These are phyloP conservation scores for Euphydryas editha DNA, from an alignment of 2,888 invertebrate genomes.

Conservation along the genomic window DNA sequence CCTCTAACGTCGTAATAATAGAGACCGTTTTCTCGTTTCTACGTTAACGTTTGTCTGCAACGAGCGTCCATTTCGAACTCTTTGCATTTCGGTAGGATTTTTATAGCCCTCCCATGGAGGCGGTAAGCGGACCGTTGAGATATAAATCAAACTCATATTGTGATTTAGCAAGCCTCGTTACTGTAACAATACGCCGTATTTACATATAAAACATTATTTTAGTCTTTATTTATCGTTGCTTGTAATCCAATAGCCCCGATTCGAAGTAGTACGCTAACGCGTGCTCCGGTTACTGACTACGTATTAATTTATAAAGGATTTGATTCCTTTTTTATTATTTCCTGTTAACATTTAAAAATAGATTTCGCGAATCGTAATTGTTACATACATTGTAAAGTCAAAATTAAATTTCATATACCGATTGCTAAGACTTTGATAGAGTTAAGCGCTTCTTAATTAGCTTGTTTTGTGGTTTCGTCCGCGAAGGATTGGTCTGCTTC, in stretches of 20 bases:
- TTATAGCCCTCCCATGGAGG: constrained; percentile 80
- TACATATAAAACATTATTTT: constrained; percentile 83
- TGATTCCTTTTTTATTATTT: constrained; percentile 48
- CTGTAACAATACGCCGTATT: constrained; percentile 84
- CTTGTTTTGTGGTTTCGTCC: background rate
- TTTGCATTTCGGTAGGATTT: constrained; percentile 60
- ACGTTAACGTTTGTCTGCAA: constrained; percentile 13
- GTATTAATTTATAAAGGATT: constrained; percentile 67
- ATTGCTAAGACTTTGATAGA: background rate
- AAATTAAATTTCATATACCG: background rate
- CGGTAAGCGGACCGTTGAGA: constrained; percentile 77
- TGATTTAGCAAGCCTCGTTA: constrained; percentile 86
- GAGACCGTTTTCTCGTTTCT: constrained; percentile 21
- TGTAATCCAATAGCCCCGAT: constrained; percentile 65
- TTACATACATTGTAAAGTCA: background rate
- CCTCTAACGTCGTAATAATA: constrained; percentile 29
- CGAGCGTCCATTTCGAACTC: constrained; percentile 40
- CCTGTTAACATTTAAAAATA: constrained; percentile 34
- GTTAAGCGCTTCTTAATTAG: background rate
- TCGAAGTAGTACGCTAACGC: constrained; percentile 54
- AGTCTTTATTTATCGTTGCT: constrained; percentile 69
- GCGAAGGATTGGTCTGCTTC: background rate
- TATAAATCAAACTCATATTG: constrained; percentile 83
- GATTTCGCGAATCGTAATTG: constrained; percentile 1
- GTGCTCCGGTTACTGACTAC: constrained; percentile 59